phyloP scores from a whole-genome alignment of 1,140 invertebrate genomes.

The Diuraphis noxia region DNA sequence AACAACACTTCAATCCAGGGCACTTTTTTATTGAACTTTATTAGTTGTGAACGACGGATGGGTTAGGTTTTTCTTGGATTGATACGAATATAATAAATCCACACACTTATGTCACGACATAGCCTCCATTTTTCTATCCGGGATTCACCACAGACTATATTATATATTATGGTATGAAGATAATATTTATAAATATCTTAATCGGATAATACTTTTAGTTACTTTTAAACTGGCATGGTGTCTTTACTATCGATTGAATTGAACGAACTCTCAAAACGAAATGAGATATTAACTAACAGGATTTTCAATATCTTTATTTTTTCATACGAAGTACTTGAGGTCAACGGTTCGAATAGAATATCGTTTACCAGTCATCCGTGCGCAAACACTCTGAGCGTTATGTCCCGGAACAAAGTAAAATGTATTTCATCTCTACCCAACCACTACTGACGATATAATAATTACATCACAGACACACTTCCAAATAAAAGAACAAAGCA shows the following conservation, averaged over 20 bases:
- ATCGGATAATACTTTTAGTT: background rate
- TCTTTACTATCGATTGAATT: background rate
- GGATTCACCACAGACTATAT: background rate
- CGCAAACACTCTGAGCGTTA: constrained; percentile 9
- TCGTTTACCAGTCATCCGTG: constrained; percentile 10
- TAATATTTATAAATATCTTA: background rate
- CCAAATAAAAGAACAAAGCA: background rate
- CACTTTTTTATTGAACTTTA: background rate
- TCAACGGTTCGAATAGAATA: background rate
- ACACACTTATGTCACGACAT: background rate
- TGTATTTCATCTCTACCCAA: background rate
- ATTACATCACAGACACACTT: background rate
- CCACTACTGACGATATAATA: background rate
- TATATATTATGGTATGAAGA: background rate
- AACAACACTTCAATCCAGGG: background rate
- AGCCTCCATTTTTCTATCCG: background rate
- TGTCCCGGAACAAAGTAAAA: background rate
- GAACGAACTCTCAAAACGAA: background rate
- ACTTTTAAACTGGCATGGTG: background rate
- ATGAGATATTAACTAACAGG: background rate
- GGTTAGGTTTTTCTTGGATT: background rate
- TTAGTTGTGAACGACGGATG: background rate
- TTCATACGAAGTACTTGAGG: background rate
- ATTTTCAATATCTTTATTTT: background rate
- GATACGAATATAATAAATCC: background rate